These are phyloP conservation scores for Dendrophyllia cribrosa DNA, from an alignment of 64 coral and sea anemone species.

Conservation along the genomic window DNA sequence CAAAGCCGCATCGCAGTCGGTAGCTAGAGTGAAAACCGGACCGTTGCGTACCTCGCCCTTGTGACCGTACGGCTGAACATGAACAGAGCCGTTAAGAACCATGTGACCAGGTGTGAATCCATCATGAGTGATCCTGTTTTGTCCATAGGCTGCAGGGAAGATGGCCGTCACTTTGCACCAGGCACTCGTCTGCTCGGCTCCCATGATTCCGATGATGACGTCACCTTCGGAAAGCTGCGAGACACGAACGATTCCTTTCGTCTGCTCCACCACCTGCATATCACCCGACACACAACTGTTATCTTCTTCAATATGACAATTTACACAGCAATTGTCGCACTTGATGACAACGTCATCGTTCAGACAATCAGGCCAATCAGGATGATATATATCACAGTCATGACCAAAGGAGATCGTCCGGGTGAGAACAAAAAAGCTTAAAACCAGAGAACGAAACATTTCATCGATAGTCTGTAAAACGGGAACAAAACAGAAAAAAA, in stretches of 20 bases:
- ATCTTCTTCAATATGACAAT: too few species aligned
- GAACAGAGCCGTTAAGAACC: slow-evolving; percentile 22
- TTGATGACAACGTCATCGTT: not conserved
- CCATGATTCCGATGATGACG: slow-evolving; percentile 34
- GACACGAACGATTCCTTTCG: slow-evolving; percentile 32
- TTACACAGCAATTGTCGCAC: not conserved
- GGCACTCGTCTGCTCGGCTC: not conserved
- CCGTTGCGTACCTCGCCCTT: not conserved
- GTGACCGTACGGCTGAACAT: not conserved
- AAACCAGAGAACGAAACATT: too few species aligned
- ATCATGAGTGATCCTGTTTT: slow-evolving; percentile 25
- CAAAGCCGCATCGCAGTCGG: too few species aligned
- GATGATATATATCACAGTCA: too few species aligned
- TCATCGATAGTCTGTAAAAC: too few species aligned
- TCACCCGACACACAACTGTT: not conserved
- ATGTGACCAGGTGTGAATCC: slow-evolving; percentile 38
- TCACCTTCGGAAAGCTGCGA: slow-evolving; percentile 42
- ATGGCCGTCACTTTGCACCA: slow-evolving; percentile 55
- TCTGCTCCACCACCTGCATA: slow-evolving; percentile 5
- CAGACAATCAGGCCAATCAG: too few species aligned
- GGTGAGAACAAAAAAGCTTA: too few species aligned
- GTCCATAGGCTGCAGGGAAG: not conserved
- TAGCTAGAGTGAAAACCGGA: too few species aligned
- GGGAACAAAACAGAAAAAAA: too few species aligned
- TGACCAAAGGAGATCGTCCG: too few species aligned